These are phyloP conservation scores for Hypotaenidia philippensis DNA, from an alignment of 2,797 vertebrate species.

Conservation along the genomic window DNA sequence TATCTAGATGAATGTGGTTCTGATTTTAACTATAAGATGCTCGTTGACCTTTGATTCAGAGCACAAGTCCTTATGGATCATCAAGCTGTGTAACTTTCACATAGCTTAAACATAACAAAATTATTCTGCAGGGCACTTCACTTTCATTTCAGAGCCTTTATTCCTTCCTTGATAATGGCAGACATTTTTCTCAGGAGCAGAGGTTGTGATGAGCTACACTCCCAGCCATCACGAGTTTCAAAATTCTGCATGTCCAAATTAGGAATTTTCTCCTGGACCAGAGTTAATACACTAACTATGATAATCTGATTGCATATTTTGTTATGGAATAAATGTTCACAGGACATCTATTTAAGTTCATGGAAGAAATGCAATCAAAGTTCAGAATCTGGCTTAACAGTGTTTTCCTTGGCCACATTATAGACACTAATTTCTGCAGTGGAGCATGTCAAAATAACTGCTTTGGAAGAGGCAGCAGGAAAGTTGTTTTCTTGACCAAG, in stretches of 20 bases:
- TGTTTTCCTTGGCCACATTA: constrained; percentile 16
- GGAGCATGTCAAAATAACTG: constrained; percentile 10
- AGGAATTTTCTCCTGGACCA: not conserved
- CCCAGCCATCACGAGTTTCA: not conserved
- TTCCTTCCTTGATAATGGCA: not conserved
- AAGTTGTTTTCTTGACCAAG: not conserved
- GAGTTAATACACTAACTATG: not conserved
- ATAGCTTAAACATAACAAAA: not conserved
- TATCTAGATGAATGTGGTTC: not conserved
- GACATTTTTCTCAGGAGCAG: not conserved
- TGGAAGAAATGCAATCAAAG: constrained; percentile 17
- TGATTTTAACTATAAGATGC: not conserved
- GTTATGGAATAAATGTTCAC: constrained; percentile 5
- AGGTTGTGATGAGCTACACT: not conserved
- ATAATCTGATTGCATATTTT: constrained; percentile 32
- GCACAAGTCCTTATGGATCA: not conserved
- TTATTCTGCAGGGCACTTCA: not conserved
- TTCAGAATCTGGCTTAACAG: constrained; percentile 4
- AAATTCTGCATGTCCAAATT: not conserved
- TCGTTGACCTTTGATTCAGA: not conserved
- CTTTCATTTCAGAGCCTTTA: not conserved
- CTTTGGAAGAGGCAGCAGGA: not conserved
- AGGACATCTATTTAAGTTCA: constrained; percentile 20
- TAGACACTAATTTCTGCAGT: not conserved
- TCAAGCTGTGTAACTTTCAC: not conserved